Conservation (phyloP, 2,888 invertebrate genomes). For the Macropis europaea region DNA sequence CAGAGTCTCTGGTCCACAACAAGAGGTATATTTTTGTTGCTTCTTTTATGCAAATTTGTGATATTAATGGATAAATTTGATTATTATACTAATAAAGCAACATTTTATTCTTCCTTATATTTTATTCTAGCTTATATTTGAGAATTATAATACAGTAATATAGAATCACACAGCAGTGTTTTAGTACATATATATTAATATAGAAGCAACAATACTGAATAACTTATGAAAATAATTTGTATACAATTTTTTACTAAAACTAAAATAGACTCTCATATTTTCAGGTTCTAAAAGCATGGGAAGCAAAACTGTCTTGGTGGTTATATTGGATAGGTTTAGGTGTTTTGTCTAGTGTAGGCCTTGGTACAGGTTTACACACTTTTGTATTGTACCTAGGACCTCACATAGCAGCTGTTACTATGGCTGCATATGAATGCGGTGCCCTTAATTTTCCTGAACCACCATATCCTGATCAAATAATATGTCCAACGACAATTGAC, state of each 20-base stretch:
- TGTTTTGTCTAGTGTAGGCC: slow-evolving; percentile 97
- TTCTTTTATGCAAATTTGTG: too few species aligned
- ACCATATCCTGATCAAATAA: slow-evolving; percentile 98
- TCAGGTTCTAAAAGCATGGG: slow-evolving; percentile 75
- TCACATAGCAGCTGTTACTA: slow-evolving; percentile 98
- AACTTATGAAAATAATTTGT: too few species aligned
- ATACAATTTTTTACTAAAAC: background rate
- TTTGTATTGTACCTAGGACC: slow-evolving; percentile 99
- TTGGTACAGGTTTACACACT: slow-evolving; percentile 99
- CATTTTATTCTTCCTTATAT: too few species aligned
- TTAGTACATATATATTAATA: too few species aligned
- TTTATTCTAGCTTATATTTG: too few species aligned
- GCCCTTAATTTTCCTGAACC: slow-evolving; percentile 97
- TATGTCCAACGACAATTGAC: slow-evolving; percentile 90
- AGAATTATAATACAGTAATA: too few species aligned
- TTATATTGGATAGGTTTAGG: slow-evolving; percentile 96
- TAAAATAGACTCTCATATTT: slow-evolving; percentile 37
- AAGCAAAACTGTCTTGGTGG: slow-evolving; percentile 85
- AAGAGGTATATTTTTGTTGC: slow-evolving; percentile 65
- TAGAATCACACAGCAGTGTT: too few species aligned
- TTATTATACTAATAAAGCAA: too few species aligned
- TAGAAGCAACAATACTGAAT: too few species aligned
- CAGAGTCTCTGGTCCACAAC: slow-evolving; percentile 76
- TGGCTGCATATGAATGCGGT: slow-evolving; percentile 99
- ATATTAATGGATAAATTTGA: too few species aligned